Evolutionary conservation across 2,797 vertebrate species (phyloP).

Genomic region (Poeciliopsis gracilis): DNA sequence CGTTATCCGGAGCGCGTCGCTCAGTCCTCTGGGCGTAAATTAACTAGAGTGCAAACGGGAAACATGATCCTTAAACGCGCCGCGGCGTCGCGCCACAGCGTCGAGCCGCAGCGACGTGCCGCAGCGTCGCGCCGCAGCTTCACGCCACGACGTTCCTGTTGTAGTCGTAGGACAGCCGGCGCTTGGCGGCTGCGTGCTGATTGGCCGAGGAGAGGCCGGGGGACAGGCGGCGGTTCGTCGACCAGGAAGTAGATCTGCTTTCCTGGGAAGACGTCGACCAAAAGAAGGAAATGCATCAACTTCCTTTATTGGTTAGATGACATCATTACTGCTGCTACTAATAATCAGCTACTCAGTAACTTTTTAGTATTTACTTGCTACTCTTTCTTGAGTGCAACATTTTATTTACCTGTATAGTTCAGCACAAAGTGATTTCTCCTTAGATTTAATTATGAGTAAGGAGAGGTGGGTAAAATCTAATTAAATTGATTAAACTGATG

Average conservation of each 20-base stretch:
- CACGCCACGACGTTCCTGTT: slow-evolving; percentile 75
- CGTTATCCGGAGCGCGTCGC: not conserved
- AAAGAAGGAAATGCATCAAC: not conserved
- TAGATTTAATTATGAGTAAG: not conserved
- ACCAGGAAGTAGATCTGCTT: slow-evolving; percentile 46
- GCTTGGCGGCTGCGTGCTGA: slow-evolving; percentile 72
- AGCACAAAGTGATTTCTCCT: not conserved
- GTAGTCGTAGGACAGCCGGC: slow-evolving; percentile 78
- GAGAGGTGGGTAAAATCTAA: no score
- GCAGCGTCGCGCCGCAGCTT: slow-evolving; percentile 28
- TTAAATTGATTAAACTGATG: not conserved
- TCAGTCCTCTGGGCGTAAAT: slow-evolving; percentile 9
- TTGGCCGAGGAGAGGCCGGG: slow-evolving; percentile 73
- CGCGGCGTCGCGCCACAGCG: slow-evolving; percentile 52
- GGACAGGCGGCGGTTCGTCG: slow-evolving; percentile 66
- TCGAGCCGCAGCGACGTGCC: slow-evolving; percentile 52
- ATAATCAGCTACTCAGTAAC: not conserved
- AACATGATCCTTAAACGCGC: not conserved
- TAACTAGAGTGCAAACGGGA: slow-evolving; percentile 37
- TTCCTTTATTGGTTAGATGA: not conserved
- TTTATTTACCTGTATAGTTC: no score
- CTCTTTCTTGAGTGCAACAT: no score
- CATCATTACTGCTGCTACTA: not conserved
- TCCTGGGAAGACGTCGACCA: slow-evolving; percentile 59
- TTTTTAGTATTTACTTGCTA: no score